Conservation (phyloP, 2,113 vertebrate genomes). For the Euleptes europaea region DNA sequence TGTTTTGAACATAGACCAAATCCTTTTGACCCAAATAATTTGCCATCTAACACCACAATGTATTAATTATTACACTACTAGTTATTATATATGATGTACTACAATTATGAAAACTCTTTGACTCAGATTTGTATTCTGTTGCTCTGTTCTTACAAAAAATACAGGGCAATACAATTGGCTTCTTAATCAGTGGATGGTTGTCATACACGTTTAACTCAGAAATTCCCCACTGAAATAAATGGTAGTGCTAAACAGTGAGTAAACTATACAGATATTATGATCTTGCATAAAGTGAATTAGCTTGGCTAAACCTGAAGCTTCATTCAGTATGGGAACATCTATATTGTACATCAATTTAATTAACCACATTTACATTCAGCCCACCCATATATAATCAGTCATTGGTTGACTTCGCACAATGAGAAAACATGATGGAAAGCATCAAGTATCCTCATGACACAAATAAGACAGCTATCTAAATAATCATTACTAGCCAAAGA, state of each 20-base stretch:
- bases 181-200: conserved; percentile 11
- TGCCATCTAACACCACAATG: not conserved
- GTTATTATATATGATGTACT: not conserved
- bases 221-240: conserved; percentile 40
- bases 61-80: not conserved
- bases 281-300: conserved; percentile 28
- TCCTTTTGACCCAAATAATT: not conserved
- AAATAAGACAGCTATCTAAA: conserved; percentile 69
- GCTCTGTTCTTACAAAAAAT: not conserved
- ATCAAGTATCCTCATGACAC: conserved; percentile 61
- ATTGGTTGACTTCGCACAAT: conserved; percentile 53
- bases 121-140: not conserved
- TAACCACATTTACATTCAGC: conserved; percentile 39
- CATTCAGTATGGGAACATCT: conserved; percentile 23
- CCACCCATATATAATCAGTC: conserved; percentile 49
- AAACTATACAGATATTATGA: conserved; percentile 6
- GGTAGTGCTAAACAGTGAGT: conserved; percentile 28
- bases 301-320: conserved; percentile 31
- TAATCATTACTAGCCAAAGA: conserved; percentile 60
- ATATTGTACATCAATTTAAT: conserved; percentile 43
- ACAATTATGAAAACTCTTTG: too few species aligned
- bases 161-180: not conserved
- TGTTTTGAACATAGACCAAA: not conserved
- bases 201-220: not conserved
- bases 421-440: conserved; percentile 65